Base-by-base conservation (phyloP, 1,140 invertebrate genomes). In the Phocides pigmalion region DNA sequence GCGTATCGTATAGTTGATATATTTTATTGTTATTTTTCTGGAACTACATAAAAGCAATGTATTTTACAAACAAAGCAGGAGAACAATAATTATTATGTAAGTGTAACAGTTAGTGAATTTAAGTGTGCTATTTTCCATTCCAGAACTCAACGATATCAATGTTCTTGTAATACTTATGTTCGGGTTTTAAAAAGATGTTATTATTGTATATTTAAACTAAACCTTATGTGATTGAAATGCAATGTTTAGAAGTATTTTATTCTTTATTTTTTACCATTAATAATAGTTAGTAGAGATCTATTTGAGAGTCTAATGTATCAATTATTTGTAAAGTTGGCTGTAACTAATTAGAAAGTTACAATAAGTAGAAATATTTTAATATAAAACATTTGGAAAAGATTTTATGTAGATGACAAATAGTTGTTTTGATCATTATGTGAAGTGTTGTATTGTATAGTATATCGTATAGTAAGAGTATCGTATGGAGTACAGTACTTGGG, bases 171-270 rank as follows among this genome's bases (percentile, higher is more conserved):
- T 84, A 90, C 84, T 89, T 89, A 87, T 87, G 84, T 91, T 89
- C 86, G 85, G 89, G 85, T 89, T 91, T 84, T 84, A 87, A 86
- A 87, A 90, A 85, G 78, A 89, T 89, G 89, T 89, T 91, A 89
- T 89, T 88, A 87, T 87, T 86, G 81, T 89, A 87, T 91, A 85
- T 85, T 87, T 84, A 87, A 86, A 91, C 83, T 89, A 87, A 89
- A 91, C 86, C 86, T 88, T 89, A 91, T 89, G 89, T 91, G 89
- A 91, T 91, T 90, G 87, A 90, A 91, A 91, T 91, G 89, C 89
- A 91, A 91, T 91, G 86, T 91, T 91, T 91, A 91, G 84, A 90
- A 91, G 89, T 91, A 91, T 91, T 91, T 91, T 91, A 89, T 89
- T 91, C 82, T 89, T 91, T 91, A 90, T 90, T 91, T 90, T 89